Evolutionary conservation across 2,888 invertebrate species (phyloP), one percentile per base, ranked within the genome.

Genomic region (Strigamia transsilvanica): DNA sequence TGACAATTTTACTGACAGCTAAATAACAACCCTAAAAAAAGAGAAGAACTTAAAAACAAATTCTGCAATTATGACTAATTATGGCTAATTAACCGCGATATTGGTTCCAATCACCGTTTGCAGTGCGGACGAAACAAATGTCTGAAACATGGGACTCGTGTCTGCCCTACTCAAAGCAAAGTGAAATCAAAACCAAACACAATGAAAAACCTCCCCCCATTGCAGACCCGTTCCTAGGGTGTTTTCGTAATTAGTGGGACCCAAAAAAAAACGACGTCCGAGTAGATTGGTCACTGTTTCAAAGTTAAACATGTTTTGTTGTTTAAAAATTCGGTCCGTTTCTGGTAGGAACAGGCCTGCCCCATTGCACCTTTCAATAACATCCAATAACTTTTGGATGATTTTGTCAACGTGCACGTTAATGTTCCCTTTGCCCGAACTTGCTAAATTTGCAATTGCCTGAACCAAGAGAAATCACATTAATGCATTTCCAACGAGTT

Each of bases 331-430:
- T n/a, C n/a, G n/a, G n/a, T n/a, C n/a, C n/a, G n/a, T n/a, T n/a
- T n/a, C n/a, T n/a, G n/a, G n/a, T n/a, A n/a, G n/a, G n/a, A n/a
- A n/a, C n/a, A n/a, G n/a, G n/a, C n/a, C n/a, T n/a, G n/a, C n/a
- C n/a, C n/a, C n/a, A n/a, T 61, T 18, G 15, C n/a, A 61, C 61
- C 61, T 66, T 27, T 66, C 66, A 13, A 66, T 66, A 13, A 66
- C 12, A 27, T 66, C 66, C 6, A 66, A 10, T 27, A 66, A 27
- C 5, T 15, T 66, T 3, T 66, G 66, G 15, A 9, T 10, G 13
- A 66, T 66, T 27, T 10, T 27, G 23, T 66, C 66, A 2, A 27
- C 12, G 23, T 66, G 27, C 4, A 27, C 10, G 27, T 9, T 6
- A 12, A 66, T 15, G 10, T 66, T 23, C 1, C 66, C 23, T 27